Evolutionary conservation across 1,140 invertebrate species (phyloP), one percentile per base, ranked within the genome.

Genomic region (Achroia grisella): DNA sequence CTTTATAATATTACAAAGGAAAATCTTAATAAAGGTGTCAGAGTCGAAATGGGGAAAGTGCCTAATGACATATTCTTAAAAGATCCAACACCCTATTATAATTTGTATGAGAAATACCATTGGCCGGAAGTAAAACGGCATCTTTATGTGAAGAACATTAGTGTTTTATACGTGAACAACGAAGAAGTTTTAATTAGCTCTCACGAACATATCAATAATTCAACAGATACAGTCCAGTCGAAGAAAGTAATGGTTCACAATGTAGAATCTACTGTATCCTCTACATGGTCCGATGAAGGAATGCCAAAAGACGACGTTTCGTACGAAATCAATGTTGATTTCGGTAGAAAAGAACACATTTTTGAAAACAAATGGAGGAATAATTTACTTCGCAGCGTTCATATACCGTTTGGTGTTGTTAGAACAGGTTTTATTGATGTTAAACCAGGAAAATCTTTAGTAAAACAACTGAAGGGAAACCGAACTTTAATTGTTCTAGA

Each of bases 1-100:
- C 27, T 78, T 5, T 81, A 64, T 29, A 73, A 77, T 43, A 48
- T 79, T 1, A 71, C 63, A 10, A 55, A 64, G 0, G 45, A 48
- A 0, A 73, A 71, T 44, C 39, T 81, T 11, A 75, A 71, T 39
- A 41, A 17, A 34, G 72, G 71, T 4, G 35, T 71, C 1, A 52
- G 37, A 36, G 35, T 60, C 6, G 65, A 75, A 50, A 43, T 78
- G 0, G 74, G 71, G 2, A 65, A 57, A 43, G 39, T 8, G 13
- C 71, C 77, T 1, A 50, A 68, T 12, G 56, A 72, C 14, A 44
- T 77, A 10, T 79, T 65, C 33, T 15, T 78, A 1, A 71, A 56
- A 30, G 65, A 75, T 30, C 74, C 72, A 4, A 78, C 77, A 1
- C 30, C 42, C 5, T 71, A 72, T 12, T 51, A 57, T 0, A 48